Base-by-base conservation (phyloP, 2,113 vertebrate genomes). In the Pterocles orientalis region DNA sequence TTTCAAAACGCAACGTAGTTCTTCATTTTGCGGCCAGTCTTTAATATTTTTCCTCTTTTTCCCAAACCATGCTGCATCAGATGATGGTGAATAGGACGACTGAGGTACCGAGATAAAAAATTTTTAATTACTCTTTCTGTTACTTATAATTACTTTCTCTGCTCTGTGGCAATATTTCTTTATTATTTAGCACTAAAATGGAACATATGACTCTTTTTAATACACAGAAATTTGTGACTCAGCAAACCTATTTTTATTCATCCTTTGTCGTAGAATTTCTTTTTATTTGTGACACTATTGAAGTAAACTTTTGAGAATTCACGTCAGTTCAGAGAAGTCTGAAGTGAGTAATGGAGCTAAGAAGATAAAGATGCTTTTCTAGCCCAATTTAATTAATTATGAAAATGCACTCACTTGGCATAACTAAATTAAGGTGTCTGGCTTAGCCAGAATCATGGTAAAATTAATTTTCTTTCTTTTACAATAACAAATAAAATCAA, bases 61-160 rank as follows among this genome's bases (percentile, higher is more conserved):
- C 96, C 98, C 98, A 97, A 94, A 95, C 97, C 94, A 95, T 96
- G 98, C 98, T 98, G 98, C 98, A 97, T 98, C 99, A 99, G 99
- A 99, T 99, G 99, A 99, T 99, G 99, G 99, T 99, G 98, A 99
- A 99, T 99, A 99, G 99, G 98, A 99, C 99, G 94, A 99, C 99
- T 61, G 99, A 99, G 99, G 99, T 99, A 99, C 97, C 95, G 93
- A 97, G 90, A 97, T 65, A 5, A 91, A 97, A 62, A 25, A 75
- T 95, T 97, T 97, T 97, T 97, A 90, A 96, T 96, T 94, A 87
- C 17, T 96, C 84, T 97, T 89, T 96, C 90, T 97, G 28, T 92
- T 86, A 60, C 65, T 86, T 90, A 26, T 53, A 8, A 31, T 77
- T 66, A 88, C 62, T 77, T 95, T 78, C 82, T 91, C 50, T 94